phyloP scores from a whole-genome alignment of 2,113 vertebrate species.

The Asarcornis scutulata region DNA sequence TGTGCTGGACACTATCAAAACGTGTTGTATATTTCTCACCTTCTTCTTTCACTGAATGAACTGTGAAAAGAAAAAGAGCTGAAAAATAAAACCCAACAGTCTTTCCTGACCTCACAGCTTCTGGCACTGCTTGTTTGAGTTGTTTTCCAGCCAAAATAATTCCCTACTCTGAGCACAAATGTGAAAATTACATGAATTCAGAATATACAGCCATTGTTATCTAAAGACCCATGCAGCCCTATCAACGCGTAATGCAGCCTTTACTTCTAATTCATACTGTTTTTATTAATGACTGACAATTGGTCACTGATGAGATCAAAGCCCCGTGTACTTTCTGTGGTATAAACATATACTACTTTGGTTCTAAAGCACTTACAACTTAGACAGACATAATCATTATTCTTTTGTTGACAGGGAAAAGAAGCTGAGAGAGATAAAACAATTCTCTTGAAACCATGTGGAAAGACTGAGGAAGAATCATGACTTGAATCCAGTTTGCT shows the following conservation, averaged over 20 bases:
- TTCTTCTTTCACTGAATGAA: background rate
- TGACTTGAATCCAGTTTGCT: background rate
- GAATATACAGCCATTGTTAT: background rate
- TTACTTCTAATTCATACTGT: slow-evolving; percentile 12
- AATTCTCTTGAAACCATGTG: background rate
- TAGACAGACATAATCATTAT: background rate
- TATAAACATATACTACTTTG: background rate
- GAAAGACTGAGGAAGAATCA: background rate
- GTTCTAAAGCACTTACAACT: background rate
- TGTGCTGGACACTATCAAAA: background rate
- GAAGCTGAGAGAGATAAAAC: background rate
- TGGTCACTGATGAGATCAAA: slow-evolving; percentile 4
- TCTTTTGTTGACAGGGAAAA: background rate
- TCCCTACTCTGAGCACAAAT: background rate
- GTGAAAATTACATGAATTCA: background rate
- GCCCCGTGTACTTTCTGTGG: background rate
- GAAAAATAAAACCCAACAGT: slow-evolving; percentile 31
- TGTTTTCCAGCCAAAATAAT: slow-evolving; percentile 36
- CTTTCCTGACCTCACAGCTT: slow-evolving; percentile 30
- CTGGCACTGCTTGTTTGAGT: background rate
- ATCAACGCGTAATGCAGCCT: background rate
- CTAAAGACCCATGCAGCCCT: background rate
- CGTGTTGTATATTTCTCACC: background rate
- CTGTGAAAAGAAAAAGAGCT: slow-evolving; percentile 1
- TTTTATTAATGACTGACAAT: background rate